A percentile compares a stretch with the other conserved stretches of the same genome.
These are phyloP conservation scores for Drosophila longiperda DNA, from an alignment of 2,888 invertebrate species.

Conservation along the genomic window DNA sequence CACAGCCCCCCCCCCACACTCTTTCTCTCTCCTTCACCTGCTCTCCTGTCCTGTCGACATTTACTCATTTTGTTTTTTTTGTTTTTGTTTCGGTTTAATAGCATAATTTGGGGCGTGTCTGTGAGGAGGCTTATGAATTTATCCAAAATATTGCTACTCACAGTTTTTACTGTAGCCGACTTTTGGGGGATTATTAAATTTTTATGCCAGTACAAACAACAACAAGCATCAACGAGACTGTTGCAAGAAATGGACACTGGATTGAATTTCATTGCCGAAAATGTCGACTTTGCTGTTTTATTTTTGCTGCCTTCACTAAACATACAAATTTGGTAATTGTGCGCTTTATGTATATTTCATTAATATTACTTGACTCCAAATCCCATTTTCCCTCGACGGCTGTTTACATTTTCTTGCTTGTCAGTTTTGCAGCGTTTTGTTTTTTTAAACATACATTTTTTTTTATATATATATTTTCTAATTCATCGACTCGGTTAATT, in stretches of 20 bases:
- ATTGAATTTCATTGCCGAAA: constrained; percentile 63
- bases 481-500: not conserved
- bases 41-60: not conserved
- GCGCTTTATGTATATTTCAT: constrained; percentile 73
- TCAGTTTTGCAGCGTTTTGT: constrained; percentile 2
- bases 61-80: constrained; percentile 35
- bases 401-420: not conserved
- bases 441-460: not conserved
- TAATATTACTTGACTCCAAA: constrained; percentile 32
- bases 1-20: not conserved
- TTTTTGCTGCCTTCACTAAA: constrained; percentile 38
- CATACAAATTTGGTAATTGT: constrained; percentile 73
- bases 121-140: constrained; percentile 43
- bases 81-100: constrained; percentile 51
- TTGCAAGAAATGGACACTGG: constrained; percentile 59
- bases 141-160: constrained; percentile 40
- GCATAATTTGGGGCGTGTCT: constrained; percentile 61
- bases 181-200: constrained; percentile 73
- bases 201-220: constrained; percentile 57
- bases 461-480: not conserved
- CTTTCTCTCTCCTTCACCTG: not conserved
- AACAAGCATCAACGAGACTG: constrained; percentile 10
- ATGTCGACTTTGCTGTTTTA: not conserved
- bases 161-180: constrained; percentile 64
- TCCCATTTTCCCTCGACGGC: constrained; percentile 1